Conservation (phyloP, 2,888 invertebrate genomes). For the Lymantria monacha region DNA sequence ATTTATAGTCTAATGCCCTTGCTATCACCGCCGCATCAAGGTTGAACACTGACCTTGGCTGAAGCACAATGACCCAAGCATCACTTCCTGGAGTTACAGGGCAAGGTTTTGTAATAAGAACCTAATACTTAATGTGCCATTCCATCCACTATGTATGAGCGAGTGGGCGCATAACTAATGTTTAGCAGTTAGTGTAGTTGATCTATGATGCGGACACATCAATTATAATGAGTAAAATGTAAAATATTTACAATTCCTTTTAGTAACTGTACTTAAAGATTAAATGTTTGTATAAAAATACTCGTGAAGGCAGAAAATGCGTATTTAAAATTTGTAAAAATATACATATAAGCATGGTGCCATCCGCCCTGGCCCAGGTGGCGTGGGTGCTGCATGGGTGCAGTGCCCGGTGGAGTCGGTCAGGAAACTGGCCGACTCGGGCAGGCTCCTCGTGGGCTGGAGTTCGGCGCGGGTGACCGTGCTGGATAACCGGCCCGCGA, state of each 20-base stretch:
- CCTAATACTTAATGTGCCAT: constrained; percentile 16
- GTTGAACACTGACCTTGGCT: constrained; percentile 37
- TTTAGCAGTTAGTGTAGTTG: not conserved
- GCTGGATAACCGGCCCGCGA: too few species aligned
- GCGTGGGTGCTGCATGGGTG: too few species aligned
- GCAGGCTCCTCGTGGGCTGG: too few species aligned
- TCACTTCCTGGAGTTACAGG: constrained; percentile 38
- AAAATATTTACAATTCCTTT: constrained; percentile 2
- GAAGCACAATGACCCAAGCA: constrained; percentile 47
- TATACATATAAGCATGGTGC: too few species aligned
- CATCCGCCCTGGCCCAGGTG: too few species aligned
- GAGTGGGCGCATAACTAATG: constrained; percentile 20
- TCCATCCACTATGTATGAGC: not conserved
- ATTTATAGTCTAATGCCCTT: constrained; percentile 34
- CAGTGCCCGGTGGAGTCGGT: too few species aligned
- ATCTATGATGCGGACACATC: not conserved
- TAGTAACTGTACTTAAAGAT: not conserved
- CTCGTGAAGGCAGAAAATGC: not conserved
- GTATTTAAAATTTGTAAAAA: too few species aligned
- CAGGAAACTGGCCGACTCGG: too few species aligned
- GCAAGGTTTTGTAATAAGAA: constrained; percentile 27
- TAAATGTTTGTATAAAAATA: not conserved
- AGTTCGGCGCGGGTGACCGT: too few species aligned
- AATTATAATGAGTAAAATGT: not conserved
- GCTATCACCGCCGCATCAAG: constrained; percentile 45